A percentile compares a stretch with the other conserved stretches of the same genome.
phyloP scores from a whole-genome alignment of 2,797 vertebrate genomes.

The Eidolon dupreanum region DNA sequence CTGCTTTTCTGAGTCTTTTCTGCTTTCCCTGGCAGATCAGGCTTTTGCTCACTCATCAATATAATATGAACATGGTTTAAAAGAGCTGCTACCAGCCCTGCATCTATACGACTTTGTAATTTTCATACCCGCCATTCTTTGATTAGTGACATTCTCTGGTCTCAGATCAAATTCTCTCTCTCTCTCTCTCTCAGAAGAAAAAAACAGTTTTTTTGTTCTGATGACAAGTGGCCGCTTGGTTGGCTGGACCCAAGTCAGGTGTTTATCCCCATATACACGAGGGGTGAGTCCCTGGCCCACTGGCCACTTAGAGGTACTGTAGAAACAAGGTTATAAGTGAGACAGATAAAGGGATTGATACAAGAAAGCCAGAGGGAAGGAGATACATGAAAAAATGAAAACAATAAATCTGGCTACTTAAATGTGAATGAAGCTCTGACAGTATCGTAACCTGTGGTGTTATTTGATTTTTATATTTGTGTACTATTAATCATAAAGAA shows the following conservation, averaged over 20 bases:
- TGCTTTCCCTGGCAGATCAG: not conserved
- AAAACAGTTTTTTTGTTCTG: too few species aligned
- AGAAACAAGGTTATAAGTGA: not conserved
- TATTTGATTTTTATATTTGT: not conserved
- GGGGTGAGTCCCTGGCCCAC: rapidly evolving
- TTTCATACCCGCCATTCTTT: not conserved
- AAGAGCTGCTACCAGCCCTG: not conserved
- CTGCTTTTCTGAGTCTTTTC: not conserved
- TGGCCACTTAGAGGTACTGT: not conserved
- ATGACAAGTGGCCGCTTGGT: not conserved
- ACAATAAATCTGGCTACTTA: not conserved
- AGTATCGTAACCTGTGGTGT: not conserved
- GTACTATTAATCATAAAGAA: not conserved
- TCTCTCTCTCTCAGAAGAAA: not conserved
- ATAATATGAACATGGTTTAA: not conserved
- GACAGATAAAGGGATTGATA: not conserved
- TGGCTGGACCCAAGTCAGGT: not conserved
- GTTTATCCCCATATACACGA: not conserved
- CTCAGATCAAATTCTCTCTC: not conserved
- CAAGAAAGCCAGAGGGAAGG: not conserved
- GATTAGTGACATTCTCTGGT: not conserved
- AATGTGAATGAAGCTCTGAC: not conserved
- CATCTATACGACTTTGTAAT: not conserved
- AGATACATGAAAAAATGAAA: not conserved
- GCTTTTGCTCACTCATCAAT: not conserved